Evolutionary conservation across 2,113 vertebrate genomes (phyloP), one percentile per base, ranked within the genome.

Genomic region (Caranx ignobilis): DNA sequence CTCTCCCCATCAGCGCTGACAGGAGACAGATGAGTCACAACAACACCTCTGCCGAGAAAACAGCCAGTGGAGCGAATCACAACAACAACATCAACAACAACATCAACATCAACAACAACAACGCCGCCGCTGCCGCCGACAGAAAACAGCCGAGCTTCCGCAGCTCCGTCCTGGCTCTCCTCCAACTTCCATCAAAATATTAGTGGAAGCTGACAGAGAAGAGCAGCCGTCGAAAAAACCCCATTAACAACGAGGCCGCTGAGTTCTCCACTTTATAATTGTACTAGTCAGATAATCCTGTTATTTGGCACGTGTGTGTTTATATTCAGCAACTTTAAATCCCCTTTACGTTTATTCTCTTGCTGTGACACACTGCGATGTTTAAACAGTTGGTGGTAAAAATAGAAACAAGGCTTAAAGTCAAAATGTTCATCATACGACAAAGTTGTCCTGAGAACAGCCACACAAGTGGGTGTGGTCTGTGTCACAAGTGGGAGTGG

Each of bases 11-110:
- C 73, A 48, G 32, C 0, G 35, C 77, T 81, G 89, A 87, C 80
- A 73, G 82, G 62, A 88, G 82, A 89, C 83, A 39, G 83, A 89
- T 77, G 85, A 78, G 50, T 79, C 82, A 70, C 63, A 15, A 39
- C 78, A 32, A 67, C 55, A 19, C 31, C 45, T 68, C 75, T 57
- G 65, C 35, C 0, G 60, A 69, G 76, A 54, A 71, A 81, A 81
- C 64, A 75, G 65, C 73, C 66, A 47, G 61, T 8, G 7, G 69
- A 81, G 76, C 60, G 6, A 62, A 80, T 57, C 67, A 21, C 76
- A 75, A 43, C 47, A 77, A 41, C 67, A 68, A 35, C 75, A 48
- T 26, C 26, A 26, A 26, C 26, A 26, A 26, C 26, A 26, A 26
- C 26, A 26, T 26, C 26, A 26, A 26, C 26, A 26, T 26, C 26